Conservation (phyloP, 2,797 vertebrate genomes). For the Nyctalus aviator region DNA sequence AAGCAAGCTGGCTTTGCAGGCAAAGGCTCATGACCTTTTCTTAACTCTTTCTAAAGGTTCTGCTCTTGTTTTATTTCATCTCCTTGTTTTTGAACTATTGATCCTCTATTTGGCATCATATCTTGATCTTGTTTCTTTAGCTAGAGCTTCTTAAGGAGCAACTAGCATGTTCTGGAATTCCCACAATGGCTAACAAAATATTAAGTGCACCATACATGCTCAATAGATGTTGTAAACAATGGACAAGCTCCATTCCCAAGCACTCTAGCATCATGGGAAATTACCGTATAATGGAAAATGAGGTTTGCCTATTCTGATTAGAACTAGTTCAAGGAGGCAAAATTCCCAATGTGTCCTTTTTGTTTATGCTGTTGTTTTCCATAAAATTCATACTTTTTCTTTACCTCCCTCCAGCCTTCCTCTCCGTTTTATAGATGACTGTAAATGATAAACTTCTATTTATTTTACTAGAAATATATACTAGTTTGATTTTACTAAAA, state of each 20-base stretch:
- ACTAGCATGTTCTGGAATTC: not conserved
- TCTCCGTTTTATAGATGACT: not conserved
- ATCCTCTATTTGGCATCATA: not conserved
- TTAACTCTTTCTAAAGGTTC: not conserved
- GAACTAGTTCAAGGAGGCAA: not conserved
- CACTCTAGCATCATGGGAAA: not conserved
- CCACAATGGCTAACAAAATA: not conserved
- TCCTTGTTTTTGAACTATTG: not conserved
- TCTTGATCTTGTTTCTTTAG: not conserved
- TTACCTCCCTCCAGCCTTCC: not conserved
- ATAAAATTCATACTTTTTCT: not conserved
- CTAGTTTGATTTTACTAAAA: constrained; percentile 11
- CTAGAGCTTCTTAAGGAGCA: not conserved
- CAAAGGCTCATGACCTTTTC: not conserved
- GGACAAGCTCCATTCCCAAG: not conserved
- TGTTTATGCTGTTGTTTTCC: not conserved
- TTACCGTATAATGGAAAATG: not conserved
- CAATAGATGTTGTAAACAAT: not conserved
- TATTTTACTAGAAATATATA: constrained; percentile 33
- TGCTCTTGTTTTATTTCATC: not conserved
- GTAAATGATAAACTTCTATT: not conserved
- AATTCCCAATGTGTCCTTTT: not conserved
- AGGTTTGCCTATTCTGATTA: not conserved
- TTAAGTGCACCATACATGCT: not conserved
- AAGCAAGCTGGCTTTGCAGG: not conserved